Evolutionary conservation across 2,113 vertebrate genomes (phyloP).

Genomic region (Neodontobutis hainanensis): DNA sequence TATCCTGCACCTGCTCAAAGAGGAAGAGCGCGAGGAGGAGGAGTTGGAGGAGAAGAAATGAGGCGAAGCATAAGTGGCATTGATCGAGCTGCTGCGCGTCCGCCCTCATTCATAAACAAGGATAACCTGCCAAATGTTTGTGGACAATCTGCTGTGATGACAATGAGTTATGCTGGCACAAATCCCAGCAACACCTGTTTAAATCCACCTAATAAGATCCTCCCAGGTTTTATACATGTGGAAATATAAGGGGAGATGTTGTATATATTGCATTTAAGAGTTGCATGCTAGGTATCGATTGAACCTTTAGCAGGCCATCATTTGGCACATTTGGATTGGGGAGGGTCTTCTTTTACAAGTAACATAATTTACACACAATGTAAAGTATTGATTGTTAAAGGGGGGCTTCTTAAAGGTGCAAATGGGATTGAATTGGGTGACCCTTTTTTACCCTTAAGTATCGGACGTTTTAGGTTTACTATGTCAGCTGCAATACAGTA

Average conservation of each 20-base stretch:
- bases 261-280: slow-evolving; percentile 3
- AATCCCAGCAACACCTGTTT: slow-evolving; percentile 32
- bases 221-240: slow-evolving; percentile 5
- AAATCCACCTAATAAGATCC: neutral
- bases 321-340: slow-evolving; percentile 28
- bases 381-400: slow-evolving; percentile 41
- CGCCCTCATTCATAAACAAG: slow-evolving; percentile 56
- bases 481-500: no score
- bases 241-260: neutral
- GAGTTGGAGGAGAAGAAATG: slow-evolving; percentile 38
- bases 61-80: slow-evolving; percentile 44
- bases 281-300: slow-evolving; percentile 9
- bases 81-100: slow-evolving; percentile 53
- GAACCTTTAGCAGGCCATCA: slow-evolving; percentile 9
- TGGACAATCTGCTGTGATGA: slow-evolving; percentile 33
- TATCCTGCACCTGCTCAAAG: slow-evolving; percentile 21
- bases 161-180: slow-evolving; percentile 30
- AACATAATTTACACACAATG: slow-evolving; percentile 29
- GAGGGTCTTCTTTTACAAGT: slow-evolving; percentile 30
- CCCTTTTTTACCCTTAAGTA: neutral
- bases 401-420: slow-evolving; percentile 27
- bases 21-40: slow-evolving; percentile 13
- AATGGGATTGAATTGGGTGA: slow-evolving; percentile 22
- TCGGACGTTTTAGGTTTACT: neutral
- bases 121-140: slow-evolving; percentile 37